These are phyloP conservation scores for Megastigmus dorsalis DNA, from an alignment of 2,888 invertebrate species.

Conservation along the genomic window DNA sequence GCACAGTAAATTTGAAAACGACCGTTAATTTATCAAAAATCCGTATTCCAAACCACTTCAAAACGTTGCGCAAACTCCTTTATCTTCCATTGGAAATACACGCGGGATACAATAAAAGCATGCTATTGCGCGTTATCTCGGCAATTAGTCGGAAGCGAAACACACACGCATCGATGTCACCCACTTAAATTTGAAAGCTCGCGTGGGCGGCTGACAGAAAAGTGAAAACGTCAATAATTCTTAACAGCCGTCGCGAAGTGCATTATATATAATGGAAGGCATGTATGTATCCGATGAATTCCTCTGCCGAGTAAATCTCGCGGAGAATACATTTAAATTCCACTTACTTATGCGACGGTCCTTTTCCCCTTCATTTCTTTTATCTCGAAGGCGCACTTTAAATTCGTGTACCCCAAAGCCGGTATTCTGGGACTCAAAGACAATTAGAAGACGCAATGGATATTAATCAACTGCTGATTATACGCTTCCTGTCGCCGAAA, in stretches of 20 bases:
- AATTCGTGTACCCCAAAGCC: background rate
- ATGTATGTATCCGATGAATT: too few relatives aligned
- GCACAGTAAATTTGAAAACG: background rate
- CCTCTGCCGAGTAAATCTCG: too few relatives aligned
- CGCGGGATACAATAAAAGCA: slow-evolving; percentile 19
- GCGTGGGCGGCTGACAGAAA: slow-evolving; percentile 21
- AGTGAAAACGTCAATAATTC: slow-evolving; percentile 27
- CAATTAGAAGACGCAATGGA: background rate
- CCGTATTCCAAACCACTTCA: slow-evolving; percentile 10
- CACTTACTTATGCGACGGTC: too few relatives aligned
- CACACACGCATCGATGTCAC: background rate
- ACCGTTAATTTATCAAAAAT: background rate
- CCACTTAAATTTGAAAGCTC: background rate
- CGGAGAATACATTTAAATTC: too few relatives aligned
- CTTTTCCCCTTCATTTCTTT: background rate
- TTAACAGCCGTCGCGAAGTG: background rate
- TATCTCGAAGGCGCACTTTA: background rate
- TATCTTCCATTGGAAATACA: background rate
- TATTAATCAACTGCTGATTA: background rate
- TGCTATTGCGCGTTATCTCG: slow-evolving; percentile 9
- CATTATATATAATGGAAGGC: too few relatives aligned
- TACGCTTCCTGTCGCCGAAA: background rate
- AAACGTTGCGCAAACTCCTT: slow-evolving; percentile 8
- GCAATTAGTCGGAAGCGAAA: background rate
- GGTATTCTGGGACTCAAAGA: background rate